Percentiles rank a stretch among this genome's conserved stretches.
phyloP scores from a whole-genome alignment of 2,888 invertebrate genomes.

The Lasioglossum calceatum region DNA sequence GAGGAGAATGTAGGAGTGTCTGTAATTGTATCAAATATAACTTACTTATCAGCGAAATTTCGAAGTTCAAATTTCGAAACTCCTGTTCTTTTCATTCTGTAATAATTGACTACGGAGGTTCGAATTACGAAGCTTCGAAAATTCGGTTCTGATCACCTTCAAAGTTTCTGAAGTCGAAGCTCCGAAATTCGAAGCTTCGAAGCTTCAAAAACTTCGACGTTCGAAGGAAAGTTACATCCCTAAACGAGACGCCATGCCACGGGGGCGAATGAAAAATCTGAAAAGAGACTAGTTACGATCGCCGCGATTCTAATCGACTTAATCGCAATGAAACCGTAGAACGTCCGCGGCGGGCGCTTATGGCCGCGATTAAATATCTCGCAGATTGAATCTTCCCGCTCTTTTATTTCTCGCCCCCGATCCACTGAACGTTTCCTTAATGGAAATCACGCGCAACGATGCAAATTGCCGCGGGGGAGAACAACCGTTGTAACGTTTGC shows the following conservation, averaged over 20 bases:
- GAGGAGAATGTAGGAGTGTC: too few relatives aligned
- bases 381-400: conserved; percentile 1
- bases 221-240: too few relatives aligned
- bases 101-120: too few relatives aligned
- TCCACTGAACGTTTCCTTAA: not conserved
- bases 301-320: conserved; percentile 35
- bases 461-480: not conserved
- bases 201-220: too few relatives aligned
- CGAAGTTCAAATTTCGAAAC: too few relatives aligned
- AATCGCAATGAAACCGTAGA: conserved; percentile 28
- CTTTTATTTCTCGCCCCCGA: not conserved
- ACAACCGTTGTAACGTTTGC: not conserved
- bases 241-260: not conserved
- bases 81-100: too few relatives aligned
- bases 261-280: conserved; percentile 36
- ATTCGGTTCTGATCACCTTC: too few relatives aligned
- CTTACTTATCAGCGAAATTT: too few relatives aligned
- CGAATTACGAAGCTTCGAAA: too few relatives aligned
- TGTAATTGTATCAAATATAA: too few relatives aligned
- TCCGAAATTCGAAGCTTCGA: too few relatives aligned
- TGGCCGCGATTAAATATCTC: conserved; percentile 23
- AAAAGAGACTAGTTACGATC: conserved; percentile 25
- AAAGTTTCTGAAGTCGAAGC: too few relatives aligned
- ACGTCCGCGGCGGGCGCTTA: not conserved
- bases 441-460: conserved; percentile 5